phyloP scores from a whole-genome alignment of 2,113 vertebrate genomes.

The Mastomys natalensis region DNA sequence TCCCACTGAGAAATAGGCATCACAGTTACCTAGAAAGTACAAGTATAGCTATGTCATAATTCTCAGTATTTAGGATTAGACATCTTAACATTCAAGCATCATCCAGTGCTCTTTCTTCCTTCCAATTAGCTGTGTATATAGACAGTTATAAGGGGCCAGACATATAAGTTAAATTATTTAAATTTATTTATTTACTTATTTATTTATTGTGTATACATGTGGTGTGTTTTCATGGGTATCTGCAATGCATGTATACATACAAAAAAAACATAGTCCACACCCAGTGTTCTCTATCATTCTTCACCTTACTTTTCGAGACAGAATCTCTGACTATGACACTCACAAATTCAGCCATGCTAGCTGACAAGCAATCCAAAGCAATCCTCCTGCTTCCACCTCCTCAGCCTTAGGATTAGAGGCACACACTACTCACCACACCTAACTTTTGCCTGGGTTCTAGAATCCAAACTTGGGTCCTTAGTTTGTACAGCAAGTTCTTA shows the following conservation, averaged over 20 bases:
- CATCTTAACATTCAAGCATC: not conserved
- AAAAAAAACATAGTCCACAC: not conserved
- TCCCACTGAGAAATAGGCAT: not conserved
- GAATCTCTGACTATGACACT: not conserved
- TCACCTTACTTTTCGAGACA: not conserved
- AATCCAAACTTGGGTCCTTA: not conserved
- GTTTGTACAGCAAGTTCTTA: not conserved
- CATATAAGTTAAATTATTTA: not conserved
- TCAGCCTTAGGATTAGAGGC: not conserved
- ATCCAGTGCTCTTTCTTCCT: not conserved
- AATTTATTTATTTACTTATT: no score
- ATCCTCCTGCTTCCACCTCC: not conserved
- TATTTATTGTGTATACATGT: not conserved
- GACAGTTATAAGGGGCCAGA: not conserved
- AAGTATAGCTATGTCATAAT: not conserved
- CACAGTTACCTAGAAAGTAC: not conserved
- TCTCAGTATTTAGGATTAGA: not conserved
- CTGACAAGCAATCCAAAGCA: not conserved
- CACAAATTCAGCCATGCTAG: not conserved
- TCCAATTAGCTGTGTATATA: slow-evolving; percentile 3
- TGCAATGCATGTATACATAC: no score
- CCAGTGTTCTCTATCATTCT: not conserved
- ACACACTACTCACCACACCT: not conserved
- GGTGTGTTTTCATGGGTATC: not conserved
- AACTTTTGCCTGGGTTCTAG: not conserved